Base-by-base conservation (phyloP, 2,113 vertebrate species). In the Pandion haliaetus region DNA sequence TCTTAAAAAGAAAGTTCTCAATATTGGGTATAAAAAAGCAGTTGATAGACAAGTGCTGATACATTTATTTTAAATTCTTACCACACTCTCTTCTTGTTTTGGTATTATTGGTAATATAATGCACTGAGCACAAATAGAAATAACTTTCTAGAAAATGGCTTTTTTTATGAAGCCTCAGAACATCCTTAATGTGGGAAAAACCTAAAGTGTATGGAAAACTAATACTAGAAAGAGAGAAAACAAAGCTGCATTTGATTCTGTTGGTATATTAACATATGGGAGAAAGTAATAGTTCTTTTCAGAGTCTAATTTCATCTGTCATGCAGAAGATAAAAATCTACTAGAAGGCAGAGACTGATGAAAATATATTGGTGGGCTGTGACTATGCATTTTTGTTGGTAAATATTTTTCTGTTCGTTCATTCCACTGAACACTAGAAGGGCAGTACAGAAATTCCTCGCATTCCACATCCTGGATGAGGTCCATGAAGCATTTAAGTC, bases 381-480 rank as follows among this genome's bases (percentile, higher is more conserved):
- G 55, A 62, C 65, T 52, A 19, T 58, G 25, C 36, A 66, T 91
- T 88, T 92, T 92, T 93, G 44, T 82, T 94, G 21, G 32, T 88
- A 81, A 96, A 80, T 71, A 62, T 38, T 88, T 82, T 69, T 86
- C 28, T 88, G 9, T 79, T 91, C 2, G 0, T 62, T 82, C 31
- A 70, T 95, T 84, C 44, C 47, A 74, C 52, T 42, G 49, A 76
- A 61, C 4, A 16, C 47, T 86, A 57, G 38, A 95, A 94, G 34
- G 45, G 17, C 83, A 86, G 59, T 61, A 36, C 44, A 90, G 34
- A 82, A 95, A 96, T 96, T 95, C 80, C 78, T 93, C 81, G 45
- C 87, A 95, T 96, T 88, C 61, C 74, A 17, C 52, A 58, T 83
- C 47, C 44, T 16, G 19, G 55, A 84, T 88, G 45, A 79, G 19